Evolutionary conservation across 2,113 vertebrate species (phyloP).

Genomic region (Hucho hucho): DNA sequence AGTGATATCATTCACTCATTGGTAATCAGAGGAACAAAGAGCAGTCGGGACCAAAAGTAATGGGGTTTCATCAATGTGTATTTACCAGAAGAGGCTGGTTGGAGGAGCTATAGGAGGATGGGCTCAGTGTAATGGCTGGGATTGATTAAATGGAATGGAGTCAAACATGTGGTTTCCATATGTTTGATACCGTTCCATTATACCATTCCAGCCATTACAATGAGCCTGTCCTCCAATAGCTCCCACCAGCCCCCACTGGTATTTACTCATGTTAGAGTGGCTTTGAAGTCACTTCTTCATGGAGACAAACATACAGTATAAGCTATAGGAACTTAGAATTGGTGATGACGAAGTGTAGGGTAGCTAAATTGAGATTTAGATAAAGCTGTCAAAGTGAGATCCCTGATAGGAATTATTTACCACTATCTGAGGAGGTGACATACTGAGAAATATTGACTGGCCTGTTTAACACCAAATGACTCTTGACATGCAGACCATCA

Average conservation of each 20-base stretch:
- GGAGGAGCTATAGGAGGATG: too few relatives aligned
- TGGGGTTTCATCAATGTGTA: constrained; percentile 15
- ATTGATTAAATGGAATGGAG: too few relatives aligned
- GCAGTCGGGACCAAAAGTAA: constrained; percentile 13
- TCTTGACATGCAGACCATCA: not conserved
- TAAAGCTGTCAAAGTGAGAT: not conserved
- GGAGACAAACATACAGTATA: too few relatives aligned
- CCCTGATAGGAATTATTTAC: not conserved
- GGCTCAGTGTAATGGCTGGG: too few relatives aligned
- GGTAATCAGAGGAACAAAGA: constrained; percentile 31
- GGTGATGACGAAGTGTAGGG: not conserved
- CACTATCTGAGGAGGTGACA: not conserved
- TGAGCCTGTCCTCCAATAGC: not conserved
- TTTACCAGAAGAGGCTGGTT: too few relatives aligned
- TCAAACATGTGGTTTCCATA: too few relatives aligned
- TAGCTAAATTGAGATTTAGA: not conserved
- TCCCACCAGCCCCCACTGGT: too few relatives aligned
- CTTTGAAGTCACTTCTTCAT: too few relatives aligned
- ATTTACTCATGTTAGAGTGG: too few relatives aligned
- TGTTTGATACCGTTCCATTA: too few relatives aligned
- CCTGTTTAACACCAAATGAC: not conserved
- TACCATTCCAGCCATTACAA: too few relatives aligned
- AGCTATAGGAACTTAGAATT: not conserved
- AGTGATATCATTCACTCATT: constrained; percentile 21
- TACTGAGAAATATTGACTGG: not conserved